Evolutionary conservation across 2,888 invertebrate genomes (phyloP), one percentile per base, ranked within the genome.

Genomic region (Pristionchus japonicus): DNA sequence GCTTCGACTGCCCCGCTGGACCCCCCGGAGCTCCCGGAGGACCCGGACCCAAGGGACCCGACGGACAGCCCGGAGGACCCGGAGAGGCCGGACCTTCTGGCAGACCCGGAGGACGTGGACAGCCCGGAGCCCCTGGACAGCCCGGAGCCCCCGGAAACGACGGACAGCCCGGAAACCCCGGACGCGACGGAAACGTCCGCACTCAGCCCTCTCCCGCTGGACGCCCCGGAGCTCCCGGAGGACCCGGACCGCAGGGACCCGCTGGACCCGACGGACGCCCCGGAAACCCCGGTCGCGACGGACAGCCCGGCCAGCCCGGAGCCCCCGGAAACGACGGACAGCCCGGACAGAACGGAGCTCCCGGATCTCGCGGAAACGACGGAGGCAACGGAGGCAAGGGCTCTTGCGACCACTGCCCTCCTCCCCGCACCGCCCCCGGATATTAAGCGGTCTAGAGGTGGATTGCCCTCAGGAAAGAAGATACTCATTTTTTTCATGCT

Each of bases 311-410:
- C 17, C 83, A 83, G 67, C 31, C 82, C 31, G 88, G 88, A 82
- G 64, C 34, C 23, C 88, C 88, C 34, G 88, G 88, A 49, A 47
- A 13, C 9, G 88, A 77, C 47, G 87, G 87, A 80, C n/a, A 20
- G 20, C 87, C 87, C 80, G 87, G 87, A 2, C 27, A 87, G 31
- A 43, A 80, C 77, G 87, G 87, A 87, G 80, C 77, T 43, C 87
- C 87, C 61, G 87, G 87, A 87, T 23, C 34, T 27, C 77, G 87
- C 27, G 87, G 87, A 77, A 20, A 87, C 9, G 87, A 87, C 61
- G 87, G 87, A 87, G 80, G 87, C 23, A 87, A 87, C 87, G 87
- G 87, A 87, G 87, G 87, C 49, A 87, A 87, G 87, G 87, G 87
- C 27, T 57, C 87, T 87, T 87, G 87, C 87, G 87, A 87, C 87